phyloP scores from a whole-genome alignment of 2,113 vertebrate genomes.

The Oncorhynchus mykiss region DNA sequence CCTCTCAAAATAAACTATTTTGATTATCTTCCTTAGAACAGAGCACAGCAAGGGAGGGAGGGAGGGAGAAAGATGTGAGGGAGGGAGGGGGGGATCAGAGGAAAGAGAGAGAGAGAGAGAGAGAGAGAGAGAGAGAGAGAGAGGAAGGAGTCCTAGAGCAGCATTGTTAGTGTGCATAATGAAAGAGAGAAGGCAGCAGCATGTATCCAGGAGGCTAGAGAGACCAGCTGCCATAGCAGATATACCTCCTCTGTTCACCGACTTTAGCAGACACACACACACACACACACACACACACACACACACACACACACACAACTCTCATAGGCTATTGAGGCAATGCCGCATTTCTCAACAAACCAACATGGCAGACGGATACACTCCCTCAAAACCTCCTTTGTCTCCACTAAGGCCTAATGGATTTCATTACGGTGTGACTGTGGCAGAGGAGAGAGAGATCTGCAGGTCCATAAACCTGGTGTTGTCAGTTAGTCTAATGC shows the following conservation, averaged over 20 bases:
- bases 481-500: constrained; percentile 8
- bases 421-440: background rate
- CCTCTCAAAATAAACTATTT: background rate
- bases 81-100: background rate
- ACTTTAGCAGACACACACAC: background rate
- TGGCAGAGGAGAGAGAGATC: background rate
- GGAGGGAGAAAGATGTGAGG: background rate
- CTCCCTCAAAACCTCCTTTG: background rate
- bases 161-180: background rate
- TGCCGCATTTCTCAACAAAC: background rate
- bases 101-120: background rate
- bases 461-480: constrained; percentile 4
- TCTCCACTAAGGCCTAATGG: background rate
- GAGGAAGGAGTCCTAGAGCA: background rate
- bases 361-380: background rate
- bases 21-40: background rate
- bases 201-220: background rate
- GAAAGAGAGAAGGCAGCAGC: background rate
- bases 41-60: background rate
- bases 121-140: background rate
- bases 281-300: background rate
- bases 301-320: background rate
- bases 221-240: background rate
- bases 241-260: background rate
- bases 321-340: background rate